Conservation (phyloP, 2,113 vertebrate species). For the Percopsis transmontana region DNA sequence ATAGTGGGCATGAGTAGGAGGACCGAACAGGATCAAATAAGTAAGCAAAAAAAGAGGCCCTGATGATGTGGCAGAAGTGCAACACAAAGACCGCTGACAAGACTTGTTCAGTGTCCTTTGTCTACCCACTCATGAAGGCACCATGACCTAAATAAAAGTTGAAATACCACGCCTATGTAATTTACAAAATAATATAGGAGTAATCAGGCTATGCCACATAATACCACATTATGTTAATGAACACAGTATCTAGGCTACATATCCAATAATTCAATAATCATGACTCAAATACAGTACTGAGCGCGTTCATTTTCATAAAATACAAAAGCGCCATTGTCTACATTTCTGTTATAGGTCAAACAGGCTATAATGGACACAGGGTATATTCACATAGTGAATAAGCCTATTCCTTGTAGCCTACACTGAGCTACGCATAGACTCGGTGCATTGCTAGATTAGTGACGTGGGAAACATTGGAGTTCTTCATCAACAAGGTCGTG, state of each 20-base stretch:
- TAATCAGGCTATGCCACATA: conserved; percentile 58
- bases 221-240: conserved; percentile 68
- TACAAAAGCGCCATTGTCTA: conserved; percentile 74
- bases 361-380: conserved; percentile 64
- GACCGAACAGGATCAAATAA: conserved; percentile 71
- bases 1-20: conserved; percentile 68
- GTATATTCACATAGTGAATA: conserved; percentile 59
- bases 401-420: conserved; percentile 47
- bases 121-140: conserved; percentile 67
- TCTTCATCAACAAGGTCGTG: conserved; percentile 60
- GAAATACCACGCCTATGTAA: conserved; percentile 56
- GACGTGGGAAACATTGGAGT: conserved; percentile 45
- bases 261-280: conserved; percentile 64
- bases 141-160: conserved; percentile 76
- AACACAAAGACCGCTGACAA: conserved; percentile 75
- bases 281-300: conserved; percentile 67
- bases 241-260: conserved; percentile 33
- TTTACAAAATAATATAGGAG: conserved; percentile 57
- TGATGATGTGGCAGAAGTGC: conserved; percentile 75
- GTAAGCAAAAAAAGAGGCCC: conserved; percentile 69
- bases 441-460: conserved; percentile 46
- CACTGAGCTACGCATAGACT: conserved; percentile 35
- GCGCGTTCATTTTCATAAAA: conserved; percentile 70
- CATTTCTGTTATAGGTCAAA: conserved; percentile 73
- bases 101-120: conserved; percentile 75